phyloP scores from a whole-genome alignment of 2,113 vertebrate genomes.

The Potamarius usumacintae region DNA sequence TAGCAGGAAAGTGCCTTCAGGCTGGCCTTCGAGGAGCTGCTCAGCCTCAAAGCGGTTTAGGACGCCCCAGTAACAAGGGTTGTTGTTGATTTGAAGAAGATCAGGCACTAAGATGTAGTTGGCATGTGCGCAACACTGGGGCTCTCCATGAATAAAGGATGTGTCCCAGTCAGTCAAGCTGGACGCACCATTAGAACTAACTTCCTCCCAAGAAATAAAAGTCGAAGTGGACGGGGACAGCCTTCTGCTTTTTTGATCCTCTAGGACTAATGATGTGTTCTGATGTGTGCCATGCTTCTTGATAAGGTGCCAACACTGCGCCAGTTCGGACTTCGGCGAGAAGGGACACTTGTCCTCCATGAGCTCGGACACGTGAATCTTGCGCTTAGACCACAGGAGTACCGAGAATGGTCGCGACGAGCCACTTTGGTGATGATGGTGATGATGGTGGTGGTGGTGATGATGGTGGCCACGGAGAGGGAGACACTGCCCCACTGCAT shows the following conservation, averaged over 20 bases:
- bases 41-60: slow-evolving; percentile 94
- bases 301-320: slow-evolving; percentile 92
- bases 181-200: slow-evolving; percentile 63
- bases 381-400: slow-evolving; percentile 86
- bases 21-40: slow-evolving; percentile 91
- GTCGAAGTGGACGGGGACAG: slow-evolving; percentile 66
- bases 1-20: slow-evolving; percentile 92
- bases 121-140: slow-evolving; percentile 71
- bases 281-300: slow-evolving; percentile 78
- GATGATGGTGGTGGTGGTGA: slow-evolving; percentile 76
- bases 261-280: slow-evolving; percentile 71
- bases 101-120: slow-evolving; percentile 91
- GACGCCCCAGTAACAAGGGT: slow-evolving; percentile 94
- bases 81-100: slow-evolving; percentile 96
- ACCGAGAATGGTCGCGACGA: slow-evolving; percentile 69
- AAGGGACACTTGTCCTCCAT: slow-evolving; percentile 96
- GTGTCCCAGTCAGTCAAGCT: slow-evolving; percentile 85
- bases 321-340: slow-evolving; percentile 87
- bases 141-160: slow-evolving; percentile 72
- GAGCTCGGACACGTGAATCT: slow-evolving; percentile 93
- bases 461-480: slow-evolving; percentile 85
- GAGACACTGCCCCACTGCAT: slow-evolving; percentile 93
- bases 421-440: slow-evolving; percentile 72
- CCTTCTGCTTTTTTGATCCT: slow-evolving; percentile 65
- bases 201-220: slow-evolving; percentile 72